phyloP scores from a whole-genome alignment of 1,140 invertebrate species.

The Coptotermes formosanus region DNA sequence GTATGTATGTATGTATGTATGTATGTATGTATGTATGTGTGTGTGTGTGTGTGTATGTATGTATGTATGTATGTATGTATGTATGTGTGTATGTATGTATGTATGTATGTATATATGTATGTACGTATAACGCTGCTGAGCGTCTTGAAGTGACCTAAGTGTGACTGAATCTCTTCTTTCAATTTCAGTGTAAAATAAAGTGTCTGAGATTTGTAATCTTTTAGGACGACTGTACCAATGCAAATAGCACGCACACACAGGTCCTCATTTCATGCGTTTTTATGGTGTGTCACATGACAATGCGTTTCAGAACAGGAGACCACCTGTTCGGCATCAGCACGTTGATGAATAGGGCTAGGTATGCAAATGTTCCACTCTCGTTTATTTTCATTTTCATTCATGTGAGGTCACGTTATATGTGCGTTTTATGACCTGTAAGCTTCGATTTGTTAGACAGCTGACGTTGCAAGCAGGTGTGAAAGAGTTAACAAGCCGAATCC shows the following conservation, averaged over 20 bases:
- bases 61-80: too few relatives aligned
- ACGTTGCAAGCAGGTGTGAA: not conserved
- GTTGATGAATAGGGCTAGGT: not conserved
- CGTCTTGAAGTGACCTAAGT: too few relatives aligned
- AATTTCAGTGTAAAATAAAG: not conserved
- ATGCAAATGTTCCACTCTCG: not conserved
- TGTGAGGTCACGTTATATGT: not conserved
- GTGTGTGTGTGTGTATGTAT: too few relatives aligned
- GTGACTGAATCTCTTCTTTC: not conserved
- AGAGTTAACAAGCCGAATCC: not conserved
- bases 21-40: too few relatives aligned
- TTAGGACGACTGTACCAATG: not conserved
- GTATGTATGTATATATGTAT: too few relatives aligned
- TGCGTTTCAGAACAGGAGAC: not conserved
- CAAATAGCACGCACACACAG: not conserved
- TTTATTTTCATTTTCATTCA: slow-evolving; percentile 12
- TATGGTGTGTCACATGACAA: not conserved
- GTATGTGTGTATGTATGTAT: too few relatives aligned
- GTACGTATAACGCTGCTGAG: too few relatives aligned
- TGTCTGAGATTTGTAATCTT: not conserved
- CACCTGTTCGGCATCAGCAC: not conserved
- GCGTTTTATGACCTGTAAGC: not conserved
- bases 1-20: too few relatives aligned
- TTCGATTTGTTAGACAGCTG: not conserved
- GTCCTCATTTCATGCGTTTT: slow-evolving; percentile 1